Evolutionary conservation across 1,140 invertebrate species (phyloP).

Genomic region (Drosophila pseudoobscura): DNA sequence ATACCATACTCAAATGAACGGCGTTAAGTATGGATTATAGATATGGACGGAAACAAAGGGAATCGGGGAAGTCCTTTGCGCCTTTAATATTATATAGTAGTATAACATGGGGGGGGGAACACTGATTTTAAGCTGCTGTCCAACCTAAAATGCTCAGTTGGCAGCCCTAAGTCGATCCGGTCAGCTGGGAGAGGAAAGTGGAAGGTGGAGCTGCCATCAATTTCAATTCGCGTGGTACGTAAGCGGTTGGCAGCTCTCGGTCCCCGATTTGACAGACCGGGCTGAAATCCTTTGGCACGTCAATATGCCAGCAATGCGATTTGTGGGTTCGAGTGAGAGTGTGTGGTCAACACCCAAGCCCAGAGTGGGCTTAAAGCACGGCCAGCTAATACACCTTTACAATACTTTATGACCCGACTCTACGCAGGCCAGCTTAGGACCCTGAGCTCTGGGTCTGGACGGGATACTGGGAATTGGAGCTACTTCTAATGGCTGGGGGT

Average conservation of each 20-base stretch:
- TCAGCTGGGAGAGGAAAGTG: too few relatives aligned
- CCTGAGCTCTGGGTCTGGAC: constrained; percentile 10
- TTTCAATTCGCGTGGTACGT: constrained; percentile 11
- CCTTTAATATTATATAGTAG: too few relatives aligned
- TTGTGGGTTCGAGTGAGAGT: background rate
- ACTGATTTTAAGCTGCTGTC: too few relatives aligned
- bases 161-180: too few relatives aligned
- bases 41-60: too few relatives aligned
- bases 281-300: constrained; percentile 27
- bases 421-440: background rate
- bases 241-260: too few relatives aligned
- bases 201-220: background rate
- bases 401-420: constrained; percentile 53
- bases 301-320: constrained; percentile 1
- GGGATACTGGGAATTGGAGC: constrained; percentile 5
- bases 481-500: constrained; percentile 21
- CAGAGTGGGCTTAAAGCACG: constrained; percentile 43
- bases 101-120: too few relatives aligned
- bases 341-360: constrained; percentile 16
- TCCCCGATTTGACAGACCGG: constrained; percentile 14
- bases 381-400: constrained; percentile 54
- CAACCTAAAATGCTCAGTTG: too few relatives aligned
- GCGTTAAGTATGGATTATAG: too few relatives aligned
- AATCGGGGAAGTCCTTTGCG: too few relatives aligned
- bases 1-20: too few relatives aligned